phyloP scores from a whole-genome alignment of 2,888 invertebrate genomes.

The Plebejus argus region DNA sequence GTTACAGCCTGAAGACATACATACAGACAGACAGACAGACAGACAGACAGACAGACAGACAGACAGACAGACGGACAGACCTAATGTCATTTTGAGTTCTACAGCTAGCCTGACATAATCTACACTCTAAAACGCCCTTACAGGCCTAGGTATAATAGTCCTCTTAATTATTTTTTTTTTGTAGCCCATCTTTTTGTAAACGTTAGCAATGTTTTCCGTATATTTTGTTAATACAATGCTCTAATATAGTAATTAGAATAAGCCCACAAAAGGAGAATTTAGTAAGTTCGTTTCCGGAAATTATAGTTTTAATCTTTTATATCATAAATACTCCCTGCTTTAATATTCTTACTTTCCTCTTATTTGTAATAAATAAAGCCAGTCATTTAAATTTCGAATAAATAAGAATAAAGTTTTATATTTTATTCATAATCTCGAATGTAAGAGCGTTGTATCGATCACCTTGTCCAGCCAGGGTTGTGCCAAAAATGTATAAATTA shows the following conservation, averaged over 20 bases:
- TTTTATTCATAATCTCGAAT: slow-evolving; percentile 13
- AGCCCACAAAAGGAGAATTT: background rate
- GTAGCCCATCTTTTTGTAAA: no score
- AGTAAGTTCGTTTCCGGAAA: background rate
- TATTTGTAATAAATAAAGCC: slow-evolving; percentile 8
- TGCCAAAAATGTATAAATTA: no score
- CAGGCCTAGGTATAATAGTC: no score
- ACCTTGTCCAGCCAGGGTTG: background rate
- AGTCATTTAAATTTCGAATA: slow-evolving; percentile 12
- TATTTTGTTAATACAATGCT: background rate
- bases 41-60: no score
- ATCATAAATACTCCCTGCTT: background rate
- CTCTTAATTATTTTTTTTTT: no score
- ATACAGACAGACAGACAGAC: no score
- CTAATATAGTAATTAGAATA: background rate
- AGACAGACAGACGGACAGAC: no score
- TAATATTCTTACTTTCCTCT: background rate
- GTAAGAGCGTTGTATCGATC: background rate
- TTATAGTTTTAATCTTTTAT: background rate
- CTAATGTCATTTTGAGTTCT: no score
- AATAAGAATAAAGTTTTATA: slow-evolving; percentile 16
- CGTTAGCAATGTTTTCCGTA: background rate
- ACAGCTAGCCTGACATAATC: no score
- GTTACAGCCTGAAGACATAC: no score
- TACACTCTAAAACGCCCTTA: no score